Percentiles rank a stretch among this genome's conserved stretches.
These are phyloP conservation scores for Ammodramus savannarum DNA, from an alignment of 2,113 vertebrate genomes.

Conservation along the genomic window DNA sequence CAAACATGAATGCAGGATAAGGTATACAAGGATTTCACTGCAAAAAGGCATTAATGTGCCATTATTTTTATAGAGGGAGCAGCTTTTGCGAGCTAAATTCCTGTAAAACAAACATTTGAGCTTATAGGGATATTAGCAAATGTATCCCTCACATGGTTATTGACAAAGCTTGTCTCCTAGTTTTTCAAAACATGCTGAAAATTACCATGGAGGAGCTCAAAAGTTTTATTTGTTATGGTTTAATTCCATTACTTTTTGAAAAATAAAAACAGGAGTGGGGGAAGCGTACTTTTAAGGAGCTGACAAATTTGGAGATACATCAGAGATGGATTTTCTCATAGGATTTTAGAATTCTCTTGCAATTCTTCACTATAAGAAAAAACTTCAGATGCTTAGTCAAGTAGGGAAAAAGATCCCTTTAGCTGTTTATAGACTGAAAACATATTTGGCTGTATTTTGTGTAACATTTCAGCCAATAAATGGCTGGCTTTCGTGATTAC, in stretches of 20 bases:
- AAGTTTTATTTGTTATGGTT: background rate
- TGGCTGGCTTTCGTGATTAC: background rate
- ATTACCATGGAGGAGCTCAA: background rate
- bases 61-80: background rate
- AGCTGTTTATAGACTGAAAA: background rate
- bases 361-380: background rate
- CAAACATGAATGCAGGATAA: background rate
- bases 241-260: background rate
- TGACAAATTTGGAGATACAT: background rate
- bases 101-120: slow-evolving; percentile 7
- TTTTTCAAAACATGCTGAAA: background rate
- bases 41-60: slow-evolving; percentile 4
- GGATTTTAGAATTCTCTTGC: background rate
- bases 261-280: rapidly evolving
- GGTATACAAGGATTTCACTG: background rate
- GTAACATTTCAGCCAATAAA: background rate
- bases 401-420: background rate
- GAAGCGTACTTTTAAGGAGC: background rate
- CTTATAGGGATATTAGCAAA: background rate
- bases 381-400: background rate
- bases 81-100: slow-evolving; percentile 7
- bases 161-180: background rate
- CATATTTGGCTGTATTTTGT: background rate
- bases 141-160: background rate
- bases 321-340: background rate